Percentiles rank a stretch among this genome's conserved stretches.
Conservation (phyloP, 2,888 invertebrate species). For the Macrophya annulata region DNA sequence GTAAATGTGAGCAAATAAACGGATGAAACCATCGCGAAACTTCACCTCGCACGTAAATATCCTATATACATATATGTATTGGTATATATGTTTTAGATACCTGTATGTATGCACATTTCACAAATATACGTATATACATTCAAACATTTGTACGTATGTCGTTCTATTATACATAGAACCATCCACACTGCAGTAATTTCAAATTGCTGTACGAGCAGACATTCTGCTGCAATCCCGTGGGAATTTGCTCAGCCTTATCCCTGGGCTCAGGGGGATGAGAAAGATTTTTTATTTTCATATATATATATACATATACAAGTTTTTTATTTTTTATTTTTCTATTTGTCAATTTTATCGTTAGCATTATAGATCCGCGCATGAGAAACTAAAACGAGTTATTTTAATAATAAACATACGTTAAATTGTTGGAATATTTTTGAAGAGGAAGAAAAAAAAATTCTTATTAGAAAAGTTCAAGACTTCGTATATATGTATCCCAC, state of each 20-base stretch:
- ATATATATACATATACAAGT: too few relatives aligned
- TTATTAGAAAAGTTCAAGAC: neutral
- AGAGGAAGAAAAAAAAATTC: neutral
- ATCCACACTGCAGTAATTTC: constrained; percentile 1
- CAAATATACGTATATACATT: neutral
- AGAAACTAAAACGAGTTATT: neutral
- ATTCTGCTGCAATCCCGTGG: constrained; percentile 17
- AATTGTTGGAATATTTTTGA: neutral
- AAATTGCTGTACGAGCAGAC: constrained; percentile 25
- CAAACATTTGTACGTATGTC: too few relatives aligned
- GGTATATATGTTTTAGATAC: neutral
- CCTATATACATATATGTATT: too few relatives aligned
- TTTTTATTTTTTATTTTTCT: neutral
- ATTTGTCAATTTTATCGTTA: neutral
- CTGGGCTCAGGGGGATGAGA: neutral
- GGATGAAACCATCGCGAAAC: constrained; percentile 43
- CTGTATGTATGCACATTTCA: neutral
- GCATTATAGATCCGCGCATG: neutral
- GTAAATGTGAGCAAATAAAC: constrained; percentile 49
- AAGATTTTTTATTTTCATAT: neutral
- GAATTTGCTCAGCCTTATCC: constrained; percentile 35
- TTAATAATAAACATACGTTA: neutral
- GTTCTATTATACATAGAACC: neutral
- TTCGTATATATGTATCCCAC: neutral
- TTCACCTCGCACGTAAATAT: constrained; percentile 12